These are phyloP conservation scores for Orestias chungarensis DNA, from an alignment of 2,797 vertebrate species.

Conservation along the genomic window DNA sequence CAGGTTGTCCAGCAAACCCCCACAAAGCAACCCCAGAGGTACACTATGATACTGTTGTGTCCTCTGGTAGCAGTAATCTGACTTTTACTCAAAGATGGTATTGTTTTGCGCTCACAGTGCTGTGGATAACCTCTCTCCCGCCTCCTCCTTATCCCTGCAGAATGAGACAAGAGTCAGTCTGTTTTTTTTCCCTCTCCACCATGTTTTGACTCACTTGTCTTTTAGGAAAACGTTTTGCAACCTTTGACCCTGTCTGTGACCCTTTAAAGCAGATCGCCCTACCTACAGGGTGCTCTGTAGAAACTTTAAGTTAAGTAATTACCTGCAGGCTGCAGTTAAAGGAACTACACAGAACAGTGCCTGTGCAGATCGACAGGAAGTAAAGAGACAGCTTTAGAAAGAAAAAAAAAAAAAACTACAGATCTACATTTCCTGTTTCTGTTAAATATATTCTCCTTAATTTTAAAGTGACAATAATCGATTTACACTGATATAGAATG, in stretches of 20 bases:
- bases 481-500: neutral
- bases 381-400: neutral
- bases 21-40: conserved; percentile 56
- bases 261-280: conserved; percentile 51
- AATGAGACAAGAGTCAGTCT: conserved; percentile 75
- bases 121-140: conserved; percentile 59
- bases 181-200: conserved; percentile 61
- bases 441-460: neutral
- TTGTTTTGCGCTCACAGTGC: conserved; percentile 63
- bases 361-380: conserved; percentile 7
- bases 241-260: conserved; percentile 70
- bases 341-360: neutral
- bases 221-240: conserved; percentile 74
- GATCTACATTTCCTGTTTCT: neutral
- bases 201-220: conserved; percentile 69
- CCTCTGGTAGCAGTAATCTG: conserved; percentile 45
- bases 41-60: conserved; percentile 42
- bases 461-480: too few species aligned
- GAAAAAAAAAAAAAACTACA: conserved; percentile 3
- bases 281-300: conserved; percentile 30
- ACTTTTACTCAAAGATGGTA: conserved; percentile 71
- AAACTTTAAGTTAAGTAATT: conserved; percentile 38
- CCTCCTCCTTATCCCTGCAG: conserved; percentile 53
- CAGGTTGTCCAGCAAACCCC: conserved; percentile 39
- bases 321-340: conserved; percentile 1